A percentile compares a stretch with the other conserved stretches of the same genome.
phyloP scores from a whole-genome alignment of 2,797 vertebrate species.

The Graptemys geographica region DNA sequence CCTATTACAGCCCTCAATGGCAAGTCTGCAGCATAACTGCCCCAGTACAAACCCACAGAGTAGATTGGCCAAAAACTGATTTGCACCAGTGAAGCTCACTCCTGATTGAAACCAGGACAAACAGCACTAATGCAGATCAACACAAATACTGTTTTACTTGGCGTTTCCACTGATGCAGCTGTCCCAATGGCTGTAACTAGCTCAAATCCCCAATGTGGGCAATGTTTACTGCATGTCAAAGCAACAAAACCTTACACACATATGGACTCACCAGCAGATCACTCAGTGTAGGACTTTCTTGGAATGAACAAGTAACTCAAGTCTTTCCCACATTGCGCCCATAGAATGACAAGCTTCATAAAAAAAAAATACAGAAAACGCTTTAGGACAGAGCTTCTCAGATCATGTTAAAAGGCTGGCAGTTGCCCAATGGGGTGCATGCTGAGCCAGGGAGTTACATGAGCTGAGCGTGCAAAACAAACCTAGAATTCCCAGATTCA shows the following conservation, averaged over 20 bases:
- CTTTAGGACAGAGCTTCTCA: conserved; percentile 3
- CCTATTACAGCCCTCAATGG: neutral
- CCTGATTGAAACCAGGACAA: neutral
- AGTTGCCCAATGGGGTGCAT: neutral
- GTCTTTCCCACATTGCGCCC: neutral
- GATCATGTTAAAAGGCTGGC: neutral
- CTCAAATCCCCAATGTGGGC: fast-evolving
- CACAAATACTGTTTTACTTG: neutral
- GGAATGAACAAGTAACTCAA: neutral
- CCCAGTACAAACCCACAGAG: neutral
- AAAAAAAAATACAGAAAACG: neutral
- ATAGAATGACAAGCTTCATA: conserved; percentile 20
- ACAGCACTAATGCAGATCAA: neutral
- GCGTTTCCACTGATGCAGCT: fast-evolving
- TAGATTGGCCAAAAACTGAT: neutral
- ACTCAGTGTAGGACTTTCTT: neutral
- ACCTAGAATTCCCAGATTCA: neutral
- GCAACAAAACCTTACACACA: neutral
- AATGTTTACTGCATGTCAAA: neutral
- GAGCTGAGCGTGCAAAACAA: neutral
- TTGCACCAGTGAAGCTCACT: neutral
- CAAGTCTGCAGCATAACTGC: neutral
- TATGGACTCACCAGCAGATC: neutral
- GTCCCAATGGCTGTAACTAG: neutral
- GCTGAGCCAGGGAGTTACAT: neutral